These are phyloP conservation scores for Brachionus sp. DNA, from an alignment of 1,140 invertebrate genomes.

Conservation along the genomic window DNA sequence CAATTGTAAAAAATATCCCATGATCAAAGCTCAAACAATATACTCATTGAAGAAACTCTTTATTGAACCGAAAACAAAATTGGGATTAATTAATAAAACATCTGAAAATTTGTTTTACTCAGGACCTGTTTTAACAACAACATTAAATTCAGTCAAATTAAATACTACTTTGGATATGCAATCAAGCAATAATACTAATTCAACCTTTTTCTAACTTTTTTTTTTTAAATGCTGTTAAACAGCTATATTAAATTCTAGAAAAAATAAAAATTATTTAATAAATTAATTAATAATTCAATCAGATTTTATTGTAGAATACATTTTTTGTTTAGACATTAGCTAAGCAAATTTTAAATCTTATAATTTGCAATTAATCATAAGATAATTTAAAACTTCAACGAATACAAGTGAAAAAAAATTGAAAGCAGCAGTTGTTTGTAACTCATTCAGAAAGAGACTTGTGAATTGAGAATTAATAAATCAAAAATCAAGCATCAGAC, in stretches of 20 bases:
- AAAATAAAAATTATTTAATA: not conserved
- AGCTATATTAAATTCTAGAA: not conserved
- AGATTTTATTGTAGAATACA: too few relatives aligned
- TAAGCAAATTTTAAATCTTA: not conserved
- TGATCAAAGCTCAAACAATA: not conserved
- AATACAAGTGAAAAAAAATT: too few relatives aligned
- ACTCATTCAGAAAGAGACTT: too few relatives aligned
- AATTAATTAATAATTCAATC: too few relatives aligned
- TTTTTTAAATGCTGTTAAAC: not conserved
- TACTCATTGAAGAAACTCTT: not conserved
- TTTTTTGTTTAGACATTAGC: too few relatives aligned
- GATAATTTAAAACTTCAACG: too few relatives aligned
- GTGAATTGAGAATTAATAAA: too few relatives aligned
- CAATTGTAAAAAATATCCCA: conserved; percentile 32
- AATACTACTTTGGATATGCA: not conserved
- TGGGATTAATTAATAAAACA: not conserved
- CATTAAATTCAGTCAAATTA: not conserved
- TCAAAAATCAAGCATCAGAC: too few relatives aligned
- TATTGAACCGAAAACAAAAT: not conserved
- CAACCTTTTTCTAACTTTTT: not conserved
- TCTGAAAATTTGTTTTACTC: not conserved
- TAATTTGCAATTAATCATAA: not conserved
- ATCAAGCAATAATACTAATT: not conserved
- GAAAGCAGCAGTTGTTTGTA: too few relatives aligned
- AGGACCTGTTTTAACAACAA: not conserved